phyloP scores from a whole-genome alignment of 2,888 invertebrate species.

The Cephus nigrinus region DNA sequence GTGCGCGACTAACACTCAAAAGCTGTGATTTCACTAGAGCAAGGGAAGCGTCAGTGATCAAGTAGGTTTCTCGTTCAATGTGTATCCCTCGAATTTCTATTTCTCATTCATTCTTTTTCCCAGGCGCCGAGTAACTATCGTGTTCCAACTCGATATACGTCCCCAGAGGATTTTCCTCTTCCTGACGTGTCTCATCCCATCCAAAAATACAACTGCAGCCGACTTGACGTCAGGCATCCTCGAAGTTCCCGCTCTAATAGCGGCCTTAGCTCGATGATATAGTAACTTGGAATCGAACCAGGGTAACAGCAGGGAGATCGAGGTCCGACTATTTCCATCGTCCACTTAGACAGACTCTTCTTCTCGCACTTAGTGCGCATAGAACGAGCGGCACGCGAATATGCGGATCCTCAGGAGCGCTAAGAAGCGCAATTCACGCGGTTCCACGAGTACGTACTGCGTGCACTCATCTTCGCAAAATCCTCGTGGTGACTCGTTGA shows the following conservation, averaged over 20 bases:
- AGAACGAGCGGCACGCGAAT: constrained; percentile 2
- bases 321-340: constrained; percentile 31
- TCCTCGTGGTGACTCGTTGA: neutral
- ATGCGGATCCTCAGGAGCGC: constrained; percentile 34
- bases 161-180: neutral
- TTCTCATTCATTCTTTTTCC: neutral
- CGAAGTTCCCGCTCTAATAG: constrained; percentile 11
- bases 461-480: neutral
- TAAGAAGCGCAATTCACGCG: constrained; percentile 25
- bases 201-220: constrained; percentile 34
- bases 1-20: neutral
- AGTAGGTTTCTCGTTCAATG: neutral
- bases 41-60: neutral
- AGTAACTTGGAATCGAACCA: constrained; percentile 41
- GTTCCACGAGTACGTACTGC: constrained; percentile 26
- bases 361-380: constrained; percentile 9
- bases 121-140: neutral
- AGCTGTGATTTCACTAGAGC: neutral
- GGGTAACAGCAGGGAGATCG: constrained; percentile 28
- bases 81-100: neutral
- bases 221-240: constrained; percentile 26
- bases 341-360: constrained; percentile 11
- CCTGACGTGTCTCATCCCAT: constrained; percentile 16
- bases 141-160: neutral
- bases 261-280: constrained; percentile 9